Percentiles rank a stretch among this genome's conserved stretches.
phyloP scores from a whole-genome alignment of 2,113 vertebrate species.

The Rhea pennata region DNA sequence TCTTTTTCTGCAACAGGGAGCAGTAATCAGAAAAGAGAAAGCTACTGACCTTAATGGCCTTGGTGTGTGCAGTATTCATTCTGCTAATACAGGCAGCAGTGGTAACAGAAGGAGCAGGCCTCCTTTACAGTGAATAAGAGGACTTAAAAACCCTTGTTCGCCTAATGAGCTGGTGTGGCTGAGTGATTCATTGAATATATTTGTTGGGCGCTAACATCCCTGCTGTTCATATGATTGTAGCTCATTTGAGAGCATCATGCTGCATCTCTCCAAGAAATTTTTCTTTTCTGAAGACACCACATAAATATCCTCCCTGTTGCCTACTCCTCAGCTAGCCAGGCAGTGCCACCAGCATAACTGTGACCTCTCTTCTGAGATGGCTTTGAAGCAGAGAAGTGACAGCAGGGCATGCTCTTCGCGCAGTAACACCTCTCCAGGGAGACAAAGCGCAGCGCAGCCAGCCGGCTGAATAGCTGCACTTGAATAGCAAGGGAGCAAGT shows the following conservation, averaged over 20 bases:
- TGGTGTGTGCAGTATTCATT: fast-evolving
- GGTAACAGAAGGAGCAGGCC: not conserved
- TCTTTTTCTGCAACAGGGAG: not conserved
- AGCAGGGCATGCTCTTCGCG: not conserved
- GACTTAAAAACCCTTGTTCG: not conserved
- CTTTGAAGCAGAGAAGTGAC: not conserved
- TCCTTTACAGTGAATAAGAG: not conserved
- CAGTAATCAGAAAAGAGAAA: not conserved
- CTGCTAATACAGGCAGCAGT: not conserved
- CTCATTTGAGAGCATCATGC: not conserved
- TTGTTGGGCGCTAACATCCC: not conserved
- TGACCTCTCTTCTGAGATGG: not conserved
- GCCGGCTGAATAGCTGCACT: not conserved
- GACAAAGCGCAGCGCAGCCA: fast-evolving
- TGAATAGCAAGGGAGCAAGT: fast-evolving
- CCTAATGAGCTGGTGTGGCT: not conserved
- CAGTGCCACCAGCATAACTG: fast-evolving
- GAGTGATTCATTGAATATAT: not conserved
- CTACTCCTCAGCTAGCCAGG: not conserved
- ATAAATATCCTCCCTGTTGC: fast-evolving
- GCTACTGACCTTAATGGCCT: not conserved
- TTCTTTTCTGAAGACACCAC: not conserved
- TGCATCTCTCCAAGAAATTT: not conserved
- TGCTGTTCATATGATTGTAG: not conserved
- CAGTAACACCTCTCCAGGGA: not conserved